These are phyloP conservation scores for Anolis sagrei DNA, from an alignment of 2,113 vertebrate genomes.

Conservation along the genomic window DNA sequence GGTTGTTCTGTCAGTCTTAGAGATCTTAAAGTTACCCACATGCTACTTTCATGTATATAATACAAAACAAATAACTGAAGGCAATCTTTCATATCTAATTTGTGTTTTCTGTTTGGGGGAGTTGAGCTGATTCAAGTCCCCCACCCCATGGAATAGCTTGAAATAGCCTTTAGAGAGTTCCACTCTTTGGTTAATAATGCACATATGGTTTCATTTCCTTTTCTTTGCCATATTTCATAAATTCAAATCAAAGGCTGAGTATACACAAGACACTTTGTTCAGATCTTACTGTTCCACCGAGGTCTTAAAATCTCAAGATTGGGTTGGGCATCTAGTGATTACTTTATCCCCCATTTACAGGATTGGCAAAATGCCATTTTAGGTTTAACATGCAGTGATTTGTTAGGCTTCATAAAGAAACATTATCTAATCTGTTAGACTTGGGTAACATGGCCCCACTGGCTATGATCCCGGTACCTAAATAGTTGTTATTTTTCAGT, in stretches of 20 bases:
- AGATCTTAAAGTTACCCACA: background rate
- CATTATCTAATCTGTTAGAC: background rate
- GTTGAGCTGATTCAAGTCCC: background rate
- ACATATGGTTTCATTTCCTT: constrained; percentile 12
- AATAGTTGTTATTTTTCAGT: background rate
- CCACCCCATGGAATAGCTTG: background rate
- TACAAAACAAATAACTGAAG: constrained; percentile 10
- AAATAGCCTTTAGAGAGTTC: background rate
- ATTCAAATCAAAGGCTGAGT: background rate
- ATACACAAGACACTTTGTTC: background rate
- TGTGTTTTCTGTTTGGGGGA: constrained; percentile 1
- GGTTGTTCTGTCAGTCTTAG: background rate
- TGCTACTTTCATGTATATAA: background rate
- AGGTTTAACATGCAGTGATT: background rate
- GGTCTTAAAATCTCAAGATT: background rate
- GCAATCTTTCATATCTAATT: background rate
- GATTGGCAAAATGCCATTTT: background rate
- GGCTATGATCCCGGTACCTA: background rate
- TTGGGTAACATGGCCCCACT: background rate
- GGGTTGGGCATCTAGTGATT: background rate
- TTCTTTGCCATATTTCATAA: constrained; percentile 31
- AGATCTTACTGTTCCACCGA: background rate
- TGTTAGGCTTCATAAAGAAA: constrained; percentile 23
- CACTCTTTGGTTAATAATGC: background rate
- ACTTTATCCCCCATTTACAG: background rate